A percentile compares a stretch with the other conserved stretches of the same genome.
These are phyloP conservation scores for Artemisiospiza belli DNA, from an alignment of 2,113 vertebrate species.

Conservation along the genomic window DNA sequence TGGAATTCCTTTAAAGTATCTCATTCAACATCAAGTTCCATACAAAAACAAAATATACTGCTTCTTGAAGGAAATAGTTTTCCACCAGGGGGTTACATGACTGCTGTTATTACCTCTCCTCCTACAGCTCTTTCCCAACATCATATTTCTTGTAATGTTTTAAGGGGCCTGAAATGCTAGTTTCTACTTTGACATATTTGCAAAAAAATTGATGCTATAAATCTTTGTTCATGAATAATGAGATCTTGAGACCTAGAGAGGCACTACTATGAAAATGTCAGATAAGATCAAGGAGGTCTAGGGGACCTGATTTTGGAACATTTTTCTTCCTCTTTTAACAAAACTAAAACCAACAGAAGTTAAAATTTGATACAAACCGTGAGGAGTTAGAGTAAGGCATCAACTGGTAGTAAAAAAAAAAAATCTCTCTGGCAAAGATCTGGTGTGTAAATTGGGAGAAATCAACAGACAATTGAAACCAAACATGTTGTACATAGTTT, in stretches of 20 bases:
- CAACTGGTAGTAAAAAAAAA: not conserved
- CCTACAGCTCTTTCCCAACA: not conserved
- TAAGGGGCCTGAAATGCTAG: not conserved
- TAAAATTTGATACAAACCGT: constrained; percentile 16
- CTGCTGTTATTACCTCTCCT: constrained; percentile 2
- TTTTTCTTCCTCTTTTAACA: constrained; percentile 24
- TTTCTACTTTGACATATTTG: constrained; percentile 32
- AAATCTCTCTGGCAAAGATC: not conserved
- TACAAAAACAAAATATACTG: not conserved
- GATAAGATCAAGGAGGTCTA: constrained; percentile 45
- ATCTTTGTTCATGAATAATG: constrained; percentile 6
- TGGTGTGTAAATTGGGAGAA: constrained; percentile 20
- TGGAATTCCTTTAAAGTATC: constrained; percentile 24
- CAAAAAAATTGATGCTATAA: not conserved
- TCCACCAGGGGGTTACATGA: not conserved
- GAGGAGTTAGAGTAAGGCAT: constrained; percentile 16
- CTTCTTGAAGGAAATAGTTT: constrained; percentile 16
- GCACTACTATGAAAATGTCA: constrained; percentile 35
- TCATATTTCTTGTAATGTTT: not conserved
- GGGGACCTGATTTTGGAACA: not conserved
- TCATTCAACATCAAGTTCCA: not conserved
- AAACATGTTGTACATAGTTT: constrained; percentile 24
- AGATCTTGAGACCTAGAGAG: not conserved
- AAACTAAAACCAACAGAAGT: constrained; percentile 47
- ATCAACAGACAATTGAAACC: constrained; percentile 51